These are phyloP conservation scores for Tor tambroides DNA, from an alignment of 2,113 vertebrate genomes.

Conservation along the genomic window DNA sequence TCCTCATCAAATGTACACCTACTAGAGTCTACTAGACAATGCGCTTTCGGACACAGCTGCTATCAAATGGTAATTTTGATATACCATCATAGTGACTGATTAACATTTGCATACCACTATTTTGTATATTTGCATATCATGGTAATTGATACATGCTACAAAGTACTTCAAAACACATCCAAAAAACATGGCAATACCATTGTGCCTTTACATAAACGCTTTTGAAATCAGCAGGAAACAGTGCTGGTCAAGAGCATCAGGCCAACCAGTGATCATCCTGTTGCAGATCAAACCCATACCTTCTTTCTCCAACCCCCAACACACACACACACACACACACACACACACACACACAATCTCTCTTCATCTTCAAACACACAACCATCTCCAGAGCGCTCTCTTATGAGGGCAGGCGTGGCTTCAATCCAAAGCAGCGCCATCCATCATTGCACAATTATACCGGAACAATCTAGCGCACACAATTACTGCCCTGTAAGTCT, in stretches of 20 bases:
- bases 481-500: no score
- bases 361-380: no score
- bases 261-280: no score
- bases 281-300: no score
- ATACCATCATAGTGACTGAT: not conserved
- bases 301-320: no score
- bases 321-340: no score
- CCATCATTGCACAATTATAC: no score
- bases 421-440: no score
- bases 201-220: not conserved
- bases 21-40: not conserved
- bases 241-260: not conserved
- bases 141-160: not conserved
- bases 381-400: no score
- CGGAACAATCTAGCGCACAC: no score
- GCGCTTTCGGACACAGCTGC: not conserved
- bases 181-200: not conserved
- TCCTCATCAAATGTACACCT: not conserved
- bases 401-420: no score
- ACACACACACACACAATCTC: no score
- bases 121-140: not conserved
- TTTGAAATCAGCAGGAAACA: not conserved
- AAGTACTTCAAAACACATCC: not conserved
- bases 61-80: not conserved
- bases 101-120: not conserved